phyloP scores from a whole-genome alignment of 2,113 vertebrate species.

The Paracyprichromis sp. region DNA sequence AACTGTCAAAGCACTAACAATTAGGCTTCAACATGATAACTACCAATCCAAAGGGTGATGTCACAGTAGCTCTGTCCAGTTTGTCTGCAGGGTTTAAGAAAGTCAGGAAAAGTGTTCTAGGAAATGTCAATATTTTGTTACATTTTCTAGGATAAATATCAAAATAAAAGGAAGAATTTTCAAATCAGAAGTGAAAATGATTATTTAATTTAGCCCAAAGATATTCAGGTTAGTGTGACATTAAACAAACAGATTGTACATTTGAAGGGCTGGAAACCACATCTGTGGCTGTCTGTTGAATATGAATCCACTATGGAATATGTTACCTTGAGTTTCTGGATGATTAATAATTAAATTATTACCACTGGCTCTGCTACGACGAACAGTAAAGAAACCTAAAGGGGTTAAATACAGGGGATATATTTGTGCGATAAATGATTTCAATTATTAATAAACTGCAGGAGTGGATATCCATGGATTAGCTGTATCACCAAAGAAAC shows the following conservation, averaged over 20 bases:
- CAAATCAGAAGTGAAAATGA: neutral
- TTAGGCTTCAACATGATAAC: neutral
- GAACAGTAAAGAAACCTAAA: neutral
- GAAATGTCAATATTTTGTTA: neutral
- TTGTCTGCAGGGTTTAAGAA: neutral
- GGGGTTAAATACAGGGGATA: neutral
- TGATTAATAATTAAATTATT: neutral
- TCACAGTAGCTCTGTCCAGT: neutral
- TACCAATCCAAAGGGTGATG: neutral
- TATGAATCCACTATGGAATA: neutral
- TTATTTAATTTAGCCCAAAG: neutral
- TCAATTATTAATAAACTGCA: neutral
- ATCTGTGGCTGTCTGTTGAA: neutral
- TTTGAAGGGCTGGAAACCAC: neutral
- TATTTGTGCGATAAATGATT: neutral
- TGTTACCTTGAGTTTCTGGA: neutral
- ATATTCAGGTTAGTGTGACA: neutral
- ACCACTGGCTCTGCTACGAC: neutral
- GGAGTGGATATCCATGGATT: neutral
- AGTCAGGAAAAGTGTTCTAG: neutral
- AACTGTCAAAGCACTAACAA: neutral
- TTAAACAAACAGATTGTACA: neutral
- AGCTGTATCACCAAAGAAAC: neutral
- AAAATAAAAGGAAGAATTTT: neutral
- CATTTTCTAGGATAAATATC: neutral